Conservation (phyloP, 2,888 invertebrate species). For the Aplocera efformata region DNA sequence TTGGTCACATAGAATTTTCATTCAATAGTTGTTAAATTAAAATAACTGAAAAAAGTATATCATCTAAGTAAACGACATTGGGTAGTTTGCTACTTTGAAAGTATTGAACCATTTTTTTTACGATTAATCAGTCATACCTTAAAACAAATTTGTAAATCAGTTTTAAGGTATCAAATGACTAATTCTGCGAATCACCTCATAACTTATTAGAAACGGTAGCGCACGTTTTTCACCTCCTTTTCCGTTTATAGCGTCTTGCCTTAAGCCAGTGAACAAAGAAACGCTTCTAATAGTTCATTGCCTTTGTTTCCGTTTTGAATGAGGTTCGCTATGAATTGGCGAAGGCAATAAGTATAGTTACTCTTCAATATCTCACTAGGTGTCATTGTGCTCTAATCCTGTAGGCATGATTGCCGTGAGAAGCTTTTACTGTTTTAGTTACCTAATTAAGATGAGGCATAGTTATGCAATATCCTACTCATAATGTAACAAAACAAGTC, state of each 20-base stretch:
- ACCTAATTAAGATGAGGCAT: slow-evolving; percentile 40
- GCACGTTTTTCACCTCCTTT: background rate
- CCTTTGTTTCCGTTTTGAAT: slow-evolving; percentile 24
- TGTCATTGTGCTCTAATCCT: slow-evolving; percentile 68
- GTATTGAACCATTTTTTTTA: too few relatives aligned
- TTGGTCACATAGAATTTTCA: too few relatives aligned
- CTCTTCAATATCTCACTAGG: slow-evolving; percentile 52
- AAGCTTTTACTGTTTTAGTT: slow-evolving; percentile 53
- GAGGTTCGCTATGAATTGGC: slow-evolving; percentile 44
- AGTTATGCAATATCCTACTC: background rate
- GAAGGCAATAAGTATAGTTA: slow-evolving; percentile 45
- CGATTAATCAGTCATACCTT: too few relatives aligned
- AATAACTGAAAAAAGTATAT: too few relatives aligned
- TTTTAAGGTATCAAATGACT: too few relatives aligned
- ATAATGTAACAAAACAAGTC: slow-evolving; percentile 23
- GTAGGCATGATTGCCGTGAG: slow-evolving; percentile 60
- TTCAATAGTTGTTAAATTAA: too few relatives aligned
- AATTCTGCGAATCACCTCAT: background rate
- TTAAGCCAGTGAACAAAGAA: slow-evolving; percentile 40
- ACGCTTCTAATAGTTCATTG: slow-evolving; percentile 30
- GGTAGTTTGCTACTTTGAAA: too few relatives aligned
- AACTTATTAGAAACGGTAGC: background rate
- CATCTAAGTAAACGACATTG: too few relatives aligned
- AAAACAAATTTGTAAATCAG: too few relatives aligned
- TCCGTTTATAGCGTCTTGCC: slow-evolving; percentile 1